These are phyloP conservation scores for Subacronicta megacephala DNA, from an alignment of 2,888 invertebrate genomes.

Conservation along the genomic window DNA sequence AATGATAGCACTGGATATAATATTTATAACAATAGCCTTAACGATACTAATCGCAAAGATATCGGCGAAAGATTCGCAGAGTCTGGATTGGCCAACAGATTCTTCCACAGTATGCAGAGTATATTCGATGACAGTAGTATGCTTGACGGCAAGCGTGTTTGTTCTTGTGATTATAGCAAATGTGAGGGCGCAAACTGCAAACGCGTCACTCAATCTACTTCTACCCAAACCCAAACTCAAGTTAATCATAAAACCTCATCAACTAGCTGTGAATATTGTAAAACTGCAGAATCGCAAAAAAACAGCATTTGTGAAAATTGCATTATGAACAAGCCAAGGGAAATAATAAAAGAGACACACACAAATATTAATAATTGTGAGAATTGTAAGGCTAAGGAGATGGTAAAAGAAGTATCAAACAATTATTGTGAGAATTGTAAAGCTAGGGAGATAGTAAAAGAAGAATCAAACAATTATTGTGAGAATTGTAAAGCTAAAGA, in stretches of 20 bases:
- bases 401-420: too few species aligned
- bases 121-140: background rate
- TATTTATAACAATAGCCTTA: constrained; percentile 6
- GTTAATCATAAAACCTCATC: too few species aligned
- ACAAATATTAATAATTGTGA: too few species aligned
- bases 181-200: constrained; percentile 17
- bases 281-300: too few species aligned
- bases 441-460: too few species aligned
- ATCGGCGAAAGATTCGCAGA: background rate
- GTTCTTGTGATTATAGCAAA: constrained; percentile 4
- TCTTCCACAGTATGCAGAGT: background rate
- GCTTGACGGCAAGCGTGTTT: constrained; percentile 2
- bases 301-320: too few species aligned
- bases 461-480: too few species aligned
- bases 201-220: constrained; percentile 5
- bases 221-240: background rate
- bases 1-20: constrained; percentile 6
- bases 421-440: too few species aligned
- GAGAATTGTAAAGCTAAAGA: too few species aligned
- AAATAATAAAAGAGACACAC: too few species aligned
- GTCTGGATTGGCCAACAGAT: background rate
- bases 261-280: constrained; percentile 7
- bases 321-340: too few species aligned
- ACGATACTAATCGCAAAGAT: background rate
- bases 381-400: too few species aligned